Percentiles rank a stretch among this genome's conserved stretches.
Evolutionary conservation across 2,113 vertebrate genomes (phyloP).

Genomic region (Dinomys branickii): DNA sequence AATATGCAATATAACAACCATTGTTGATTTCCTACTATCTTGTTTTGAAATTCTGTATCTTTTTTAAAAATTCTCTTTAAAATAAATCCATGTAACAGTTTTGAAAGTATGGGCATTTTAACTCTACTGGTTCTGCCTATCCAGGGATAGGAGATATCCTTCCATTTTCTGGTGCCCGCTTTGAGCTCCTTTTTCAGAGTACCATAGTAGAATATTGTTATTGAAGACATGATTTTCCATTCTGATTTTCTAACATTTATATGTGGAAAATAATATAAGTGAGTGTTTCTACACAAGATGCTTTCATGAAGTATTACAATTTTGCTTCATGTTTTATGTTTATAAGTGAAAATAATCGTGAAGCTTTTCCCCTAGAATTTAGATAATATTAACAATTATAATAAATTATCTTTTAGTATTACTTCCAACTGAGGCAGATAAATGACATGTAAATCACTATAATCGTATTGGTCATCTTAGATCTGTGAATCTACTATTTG

Average conservation of each 20-base stretch:
- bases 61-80: too few relatives aligned
- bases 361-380: conserved; percentile 22
- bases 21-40: too few relatives aligned
- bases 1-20: too few relatives aligned
- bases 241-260: conserved; percentile 30
- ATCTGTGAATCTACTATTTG: background rate
- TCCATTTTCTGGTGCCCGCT: background rate
- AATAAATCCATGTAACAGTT: background rate
- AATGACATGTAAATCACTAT: background rate
- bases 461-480: background rate
- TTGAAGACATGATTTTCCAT: background rate
- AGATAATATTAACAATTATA: conserved; percentile 26
- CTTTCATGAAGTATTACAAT: background rate
- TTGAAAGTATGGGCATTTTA: background rate
- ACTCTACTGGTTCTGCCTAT: background rate
- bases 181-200: background rate
- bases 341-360: conserved; percentile 27
- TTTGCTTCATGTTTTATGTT: background rate
- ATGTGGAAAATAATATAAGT: background rate
- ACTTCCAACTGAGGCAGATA: background rate
- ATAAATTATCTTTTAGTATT: conserved; percentile 6
- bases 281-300: background rate
- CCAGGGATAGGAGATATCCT: background rate
- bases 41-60: too few relatives aligned
- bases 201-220: background rate